Percentiles rank a stretch among this genome's conserved stretches.
These are phyloP conservation scores for Tenrec ecaudatus DNA, from an alignment of 2,113 vertebrate species.

Conservation along the genomic window DNA sequence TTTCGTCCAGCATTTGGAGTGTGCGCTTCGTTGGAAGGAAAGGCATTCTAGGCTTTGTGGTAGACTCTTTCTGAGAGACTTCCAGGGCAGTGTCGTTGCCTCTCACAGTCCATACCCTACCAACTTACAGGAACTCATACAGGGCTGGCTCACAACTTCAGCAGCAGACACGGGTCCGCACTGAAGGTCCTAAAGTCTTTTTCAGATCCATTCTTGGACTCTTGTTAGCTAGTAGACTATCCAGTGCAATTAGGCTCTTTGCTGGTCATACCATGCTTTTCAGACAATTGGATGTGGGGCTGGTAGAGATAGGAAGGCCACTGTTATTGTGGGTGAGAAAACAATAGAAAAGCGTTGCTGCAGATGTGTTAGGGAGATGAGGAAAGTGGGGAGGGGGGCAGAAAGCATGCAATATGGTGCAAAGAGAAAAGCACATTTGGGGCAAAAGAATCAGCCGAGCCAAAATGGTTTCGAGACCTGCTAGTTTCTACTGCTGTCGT, in stretches of 20 bases:
- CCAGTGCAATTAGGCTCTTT: neutral
- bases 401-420: neutral
- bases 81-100: neutral
- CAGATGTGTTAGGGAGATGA: neutral
- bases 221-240: neutral
- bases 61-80: neutral
- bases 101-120: neutral
- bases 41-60: neutral
- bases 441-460: neutral
- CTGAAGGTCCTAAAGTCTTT: neutral
- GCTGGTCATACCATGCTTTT: neutral
- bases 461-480: neutral
- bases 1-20: neutral
- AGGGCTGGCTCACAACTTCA: neutral
- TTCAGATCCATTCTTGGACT: neutral
- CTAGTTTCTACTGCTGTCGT: rapidly evolving
- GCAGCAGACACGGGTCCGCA: neutral
- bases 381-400: neutral
- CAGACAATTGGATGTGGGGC: neutral
- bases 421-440: neutral
- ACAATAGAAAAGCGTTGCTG: neutral
- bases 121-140: rapidly evolving
- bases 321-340: neutral
- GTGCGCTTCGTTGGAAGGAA: neutral
- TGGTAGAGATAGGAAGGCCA: neutral